Evolutionary conservation across 2,113 vertebrate genomes (phyloP).

Genomic region (Tenrec ecaudatus): DNA sequence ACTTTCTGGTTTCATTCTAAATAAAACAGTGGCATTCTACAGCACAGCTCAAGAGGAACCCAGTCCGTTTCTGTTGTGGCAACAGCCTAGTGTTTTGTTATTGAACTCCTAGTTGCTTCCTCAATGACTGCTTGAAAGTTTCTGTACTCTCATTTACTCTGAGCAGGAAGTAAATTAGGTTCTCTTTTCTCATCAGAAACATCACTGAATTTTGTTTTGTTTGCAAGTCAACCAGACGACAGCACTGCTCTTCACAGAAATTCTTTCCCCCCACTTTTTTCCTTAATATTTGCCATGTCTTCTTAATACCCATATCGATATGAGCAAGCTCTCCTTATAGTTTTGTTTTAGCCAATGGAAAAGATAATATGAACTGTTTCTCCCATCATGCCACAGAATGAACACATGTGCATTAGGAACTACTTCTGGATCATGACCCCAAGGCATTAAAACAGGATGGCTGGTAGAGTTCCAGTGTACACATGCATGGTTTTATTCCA

Average conservation of each 20-base stretch:
- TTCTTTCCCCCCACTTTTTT: conserved; percentile 91
- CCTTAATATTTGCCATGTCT: conserved; percentile 88
- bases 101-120: conserved; percentile 86
- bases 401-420: conserved; percentile 93
- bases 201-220: conserved; percentile 88
- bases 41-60: conserved; percentile 93
- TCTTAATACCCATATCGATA: conserved; percentile 89
- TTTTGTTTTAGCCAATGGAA: conserved; percentile 92
- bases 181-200: conserved; percentile 91
- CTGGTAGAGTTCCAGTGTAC: too few relatives aligned
- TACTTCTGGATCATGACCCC: conserved; percentile 94
- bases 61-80: conserved; percentile 89
- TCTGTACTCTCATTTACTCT: conserved; percentile 94
- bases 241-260: conserved; percentile 94
- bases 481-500: too few relatives aligned
- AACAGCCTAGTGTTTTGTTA: conserved; percentile 83
- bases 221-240: conserved; percentile 88
- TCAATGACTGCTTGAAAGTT: conserved; percentile 94
- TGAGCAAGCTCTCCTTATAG: conserved; percentile 91
- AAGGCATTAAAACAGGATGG: conserved; percentile 87
- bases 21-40: conserved; percentile 94
- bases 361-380: conserved; percentile 93
- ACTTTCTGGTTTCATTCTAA: conserved; percentile 93
- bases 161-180: conserved; percentile 89
- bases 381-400: conserved; percentile 93